phyloP scores from a whole-genome alignment of 1,140 invertebrate genomes.

The Phymastichus coffea region DNA sequence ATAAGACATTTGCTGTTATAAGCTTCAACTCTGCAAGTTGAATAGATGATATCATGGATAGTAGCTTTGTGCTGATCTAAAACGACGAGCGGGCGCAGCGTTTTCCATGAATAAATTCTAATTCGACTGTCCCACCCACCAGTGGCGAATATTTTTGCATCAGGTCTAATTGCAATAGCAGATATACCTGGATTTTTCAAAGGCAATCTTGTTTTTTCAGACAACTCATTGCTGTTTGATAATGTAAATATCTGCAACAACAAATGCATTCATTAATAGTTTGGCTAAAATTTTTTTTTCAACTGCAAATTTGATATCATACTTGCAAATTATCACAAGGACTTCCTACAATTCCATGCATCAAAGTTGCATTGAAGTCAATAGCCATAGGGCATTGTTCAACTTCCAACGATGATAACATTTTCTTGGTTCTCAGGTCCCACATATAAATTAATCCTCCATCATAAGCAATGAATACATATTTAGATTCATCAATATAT shows the following conservation, averaged over 20 bases:
- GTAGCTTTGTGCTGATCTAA: slow-evolving; percentile 67
- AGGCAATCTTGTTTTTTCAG: slow-evolving; percentile 60
- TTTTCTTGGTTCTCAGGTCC: slow-evolving; percentile 62
- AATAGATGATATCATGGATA: slow-evolving; percentile 70
- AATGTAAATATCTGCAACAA: slow-evolving; percentile 47
- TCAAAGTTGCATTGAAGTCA: slow-evolving; percentile 65
- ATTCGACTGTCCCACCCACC: slow-evolving; percentile 78
- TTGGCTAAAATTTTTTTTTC: not conserved
- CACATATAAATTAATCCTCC: slow-evolving; percentile 66
- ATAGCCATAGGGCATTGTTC: slow-evolving; percentile 69
- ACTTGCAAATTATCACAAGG: slow-evolving; percentile 63
- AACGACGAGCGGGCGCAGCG: slow-evolving; percentile 71
- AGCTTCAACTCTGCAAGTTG: slow-evolving; percentile 59
- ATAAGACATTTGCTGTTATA: slow-evolving; percentile 70
- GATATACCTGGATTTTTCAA: slow-evolving; percentile 74
- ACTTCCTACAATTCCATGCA: slow-evolving; percentile 66
- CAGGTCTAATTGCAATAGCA: slow-evolving; percentile 66
- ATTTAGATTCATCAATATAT: slow-evolving; percentile 57
- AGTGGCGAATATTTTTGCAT: slow-evolving; percentile 73
- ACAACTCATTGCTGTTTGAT: slow-evolving; percentile 46
- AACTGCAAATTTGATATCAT: slow-evolving; percentile 31
- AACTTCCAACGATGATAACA: slow-evolving; percentile 61
- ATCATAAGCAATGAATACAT: slow-evolving; percentile 66
- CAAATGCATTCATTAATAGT: not conserved
- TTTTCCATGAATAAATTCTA: slow-evolving; percentile 78